phyloP scores from a whole-genome alignment of 2,797 vertebrate species.

The Hoplostethus atlanticus region DNA sequence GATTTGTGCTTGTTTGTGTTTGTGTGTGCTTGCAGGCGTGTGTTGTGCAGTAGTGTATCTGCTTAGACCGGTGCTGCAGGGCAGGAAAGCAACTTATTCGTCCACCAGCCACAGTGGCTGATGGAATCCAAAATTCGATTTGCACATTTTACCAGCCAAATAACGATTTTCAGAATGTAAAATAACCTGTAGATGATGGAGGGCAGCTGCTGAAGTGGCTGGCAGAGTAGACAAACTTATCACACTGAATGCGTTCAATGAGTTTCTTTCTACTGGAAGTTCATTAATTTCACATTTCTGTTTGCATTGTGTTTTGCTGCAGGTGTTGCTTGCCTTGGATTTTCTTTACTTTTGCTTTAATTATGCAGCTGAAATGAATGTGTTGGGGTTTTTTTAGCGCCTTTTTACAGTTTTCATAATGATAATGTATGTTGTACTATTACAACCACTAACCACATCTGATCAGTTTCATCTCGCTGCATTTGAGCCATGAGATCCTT shows the following conservation, averaged over 20 bases:
- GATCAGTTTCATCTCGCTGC: not conserved
- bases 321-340: constrained; percentile 51
- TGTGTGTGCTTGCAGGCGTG: not conserved
- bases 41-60: not conserved
- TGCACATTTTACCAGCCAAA: not conserved
- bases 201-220: not conserved
- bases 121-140: not conserved
- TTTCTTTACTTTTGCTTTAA: not conserved
- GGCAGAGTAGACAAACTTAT: not conserved
- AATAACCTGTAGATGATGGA: not conserved
- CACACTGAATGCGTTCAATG: not conserved
- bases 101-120: not conserved
- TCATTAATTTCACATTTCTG: constrained; percentile 4
- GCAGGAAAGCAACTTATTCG: not conserved
- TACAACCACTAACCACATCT: too few species aligned
- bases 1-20: too few species aligned
- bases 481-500: too few species aligned
- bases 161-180: not conserved
- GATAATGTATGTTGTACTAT: not conserved
- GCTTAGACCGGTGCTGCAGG: too few species aligned
- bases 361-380: too few species aligned
- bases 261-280: not conserved
- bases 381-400: too few species aligned
- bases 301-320: constrained; percentile 29
- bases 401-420: not conserved